These are phyloP conservation scores for Monoplex corrugatus DNA, from an alignment of 2,888 invertebrate genomes.

Conservation along the genomic window DNA sequence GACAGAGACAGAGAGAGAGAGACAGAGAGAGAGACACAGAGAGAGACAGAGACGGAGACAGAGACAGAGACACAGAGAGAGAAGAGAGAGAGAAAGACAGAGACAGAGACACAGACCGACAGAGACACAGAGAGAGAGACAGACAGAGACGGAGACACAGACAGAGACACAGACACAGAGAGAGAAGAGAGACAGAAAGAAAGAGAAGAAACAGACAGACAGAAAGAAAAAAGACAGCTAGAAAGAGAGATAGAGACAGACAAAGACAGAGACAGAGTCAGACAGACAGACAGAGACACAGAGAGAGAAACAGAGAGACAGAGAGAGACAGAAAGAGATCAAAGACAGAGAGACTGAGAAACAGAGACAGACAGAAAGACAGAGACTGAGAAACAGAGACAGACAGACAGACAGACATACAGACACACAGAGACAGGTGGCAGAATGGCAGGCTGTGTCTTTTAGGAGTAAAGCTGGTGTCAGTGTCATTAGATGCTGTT, in stretches of 20 bases:
- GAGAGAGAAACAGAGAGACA: no score
- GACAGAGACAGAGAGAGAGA: neutral
- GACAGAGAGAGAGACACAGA: neutral
- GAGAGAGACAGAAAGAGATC: neutral
- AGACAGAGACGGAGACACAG: neutral
- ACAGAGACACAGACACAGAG: neutral
- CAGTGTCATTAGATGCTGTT: no score
- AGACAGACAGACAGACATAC: no score
- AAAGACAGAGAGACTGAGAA: neutral
- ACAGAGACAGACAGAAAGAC: slow-evolving; percentile 7
- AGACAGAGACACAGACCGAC: neutral
- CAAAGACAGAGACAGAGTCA: neutral
- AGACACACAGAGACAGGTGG: no score
- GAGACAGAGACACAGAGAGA: neutral
- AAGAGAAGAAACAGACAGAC: neutral
- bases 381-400: neutral
- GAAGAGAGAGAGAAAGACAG: neutral
- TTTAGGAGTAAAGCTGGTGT: no score
- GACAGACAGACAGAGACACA: neutral
- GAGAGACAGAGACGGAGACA: neutral
- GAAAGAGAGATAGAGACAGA: neutral
- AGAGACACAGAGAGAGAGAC: neutral
- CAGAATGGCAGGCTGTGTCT: no score
- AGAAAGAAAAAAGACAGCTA: neutral
- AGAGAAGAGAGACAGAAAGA: neutral